Percentiles rank a stretch among this genome's conserved stretches.
Conservation (phyloP, 2,113 vertebrate genomes). For the Pelobates fuscus region DNA sequence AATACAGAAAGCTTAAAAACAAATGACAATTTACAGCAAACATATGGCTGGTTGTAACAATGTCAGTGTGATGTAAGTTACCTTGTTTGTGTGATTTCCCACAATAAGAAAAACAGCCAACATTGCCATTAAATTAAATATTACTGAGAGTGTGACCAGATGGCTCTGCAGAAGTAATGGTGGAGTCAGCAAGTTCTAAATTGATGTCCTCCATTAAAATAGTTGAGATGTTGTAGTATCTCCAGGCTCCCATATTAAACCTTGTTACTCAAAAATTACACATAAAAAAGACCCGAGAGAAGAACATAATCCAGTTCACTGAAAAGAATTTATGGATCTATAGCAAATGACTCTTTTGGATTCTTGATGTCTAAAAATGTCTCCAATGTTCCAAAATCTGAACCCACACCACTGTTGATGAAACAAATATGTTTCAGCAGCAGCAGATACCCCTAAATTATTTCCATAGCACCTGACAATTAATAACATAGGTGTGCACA, state of each 20-base stretch:
- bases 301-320: too few species aligned
- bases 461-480: too few species aligned
- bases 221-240: not conserved
- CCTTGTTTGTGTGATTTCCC: conserved; percentile 43
- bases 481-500: too few species aligned
- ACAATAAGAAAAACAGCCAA: conserved; percentile 37
- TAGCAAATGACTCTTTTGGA: too few species aligned
- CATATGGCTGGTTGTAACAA: conserved; percentile 43
- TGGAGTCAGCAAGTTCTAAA: not conserved
- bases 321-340: too few species aligned
- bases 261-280: not conserved
- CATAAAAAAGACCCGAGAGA: not conserved
- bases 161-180: conserved; percentile 14
- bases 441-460: too few species aligned
- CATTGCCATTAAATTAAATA: conserved; percentile 28
- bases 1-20: conserved; percentile 36
- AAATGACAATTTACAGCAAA: conserved; percentile 44
- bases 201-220: not conserved
- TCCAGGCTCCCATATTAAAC: not conserved
- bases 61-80: conserved; percentile 42
- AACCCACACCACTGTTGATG: too few species aligned
- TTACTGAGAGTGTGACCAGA: conserved; percentile 16
- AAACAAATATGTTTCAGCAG: too few species aligned
- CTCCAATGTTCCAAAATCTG: too few species aligned
- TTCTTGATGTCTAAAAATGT: too few species aligned